Conservation (phyloP, 2,113 vertebrate species). For the Phoenicopterus ruber region DNA sequence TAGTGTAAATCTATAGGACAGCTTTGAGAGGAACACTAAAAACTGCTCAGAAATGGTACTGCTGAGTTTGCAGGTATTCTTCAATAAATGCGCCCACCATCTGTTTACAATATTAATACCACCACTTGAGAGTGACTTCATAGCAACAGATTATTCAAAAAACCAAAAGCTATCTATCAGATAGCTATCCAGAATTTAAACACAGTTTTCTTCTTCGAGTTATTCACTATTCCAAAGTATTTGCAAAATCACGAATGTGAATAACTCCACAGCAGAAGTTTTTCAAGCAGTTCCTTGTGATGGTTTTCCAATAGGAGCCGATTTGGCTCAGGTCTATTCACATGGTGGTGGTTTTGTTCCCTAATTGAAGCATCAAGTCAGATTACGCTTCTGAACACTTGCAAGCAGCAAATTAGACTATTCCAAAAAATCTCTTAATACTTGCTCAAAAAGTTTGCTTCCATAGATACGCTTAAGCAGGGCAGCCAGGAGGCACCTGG, state of each 20-base stretch:
- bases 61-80: not conserved
- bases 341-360: not conserved
- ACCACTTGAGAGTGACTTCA: not conserved
- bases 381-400: not conserved
- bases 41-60: not conserved
- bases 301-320: not conserved
- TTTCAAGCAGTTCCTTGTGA: not conserved
- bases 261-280: not conserved
- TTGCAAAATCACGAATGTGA: not conserved
- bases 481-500: not conserved
- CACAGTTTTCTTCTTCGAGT: accelerated
- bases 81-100: not conserved
- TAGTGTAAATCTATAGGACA: too few relatives aligned
- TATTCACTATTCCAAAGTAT: not conserved
- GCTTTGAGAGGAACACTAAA: not conserved
- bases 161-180: too few relatives aligned
- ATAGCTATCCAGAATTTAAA: not conserved
- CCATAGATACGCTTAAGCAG: not conserved
- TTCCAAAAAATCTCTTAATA: not conserved
- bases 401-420: constrained; percentile 9
- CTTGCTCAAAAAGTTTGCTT: not conserved
- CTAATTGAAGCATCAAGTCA: constrained; percentile 37
- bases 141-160: not conserved
- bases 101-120: not conserved
- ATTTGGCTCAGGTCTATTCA: constrained; percentile 26